Evolutionary conservation across 2,797 vertebrate species (phyloP).

Genomic region (Poecilia gillii): DNA sequence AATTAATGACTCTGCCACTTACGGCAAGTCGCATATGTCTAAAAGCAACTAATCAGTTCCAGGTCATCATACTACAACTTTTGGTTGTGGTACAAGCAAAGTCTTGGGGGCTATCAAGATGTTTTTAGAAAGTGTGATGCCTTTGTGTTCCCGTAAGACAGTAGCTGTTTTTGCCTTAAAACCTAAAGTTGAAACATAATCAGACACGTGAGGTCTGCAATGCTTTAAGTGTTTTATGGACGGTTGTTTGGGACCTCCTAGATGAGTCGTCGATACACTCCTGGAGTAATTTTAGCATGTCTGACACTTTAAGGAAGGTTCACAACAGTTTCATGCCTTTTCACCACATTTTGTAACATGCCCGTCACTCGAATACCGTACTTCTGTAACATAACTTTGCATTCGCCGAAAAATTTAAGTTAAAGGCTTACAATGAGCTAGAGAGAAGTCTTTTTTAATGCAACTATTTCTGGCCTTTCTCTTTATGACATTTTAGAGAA

Average conservation of each 20-base stretch:
- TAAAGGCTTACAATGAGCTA: too few relatives aligned
- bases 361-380: too few relatives aligned
- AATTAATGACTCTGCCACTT: background rate
- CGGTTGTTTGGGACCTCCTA: background rate
- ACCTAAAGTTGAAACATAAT: background rate
- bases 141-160: too few relatives aligned
- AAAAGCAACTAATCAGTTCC: background rate
- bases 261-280: background rate
- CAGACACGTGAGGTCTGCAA: background rate
- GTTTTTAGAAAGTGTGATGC: background rate
- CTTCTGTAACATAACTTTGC: too few relatives aligned
- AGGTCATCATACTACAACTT: background rate
- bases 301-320: background rate
- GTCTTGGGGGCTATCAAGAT: background rate
- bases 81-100: background rate
- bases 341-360: too few relatives aligned
- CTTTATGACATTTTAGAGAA: slow-evolving; percentile 20
- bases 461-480: slow-evolving; percentile 25
- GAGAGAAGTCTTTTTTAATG: slow-evolving; percentile 16
- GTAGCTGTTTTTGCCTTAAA: background rate
- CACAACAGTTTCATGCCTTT: background rate
- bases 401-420: background rate
- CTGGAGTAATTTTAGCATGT: background rate
- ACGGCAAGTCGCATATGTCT: background rate
- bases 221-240: background rate